A percentile compares a stretch with the other conserved stretches of the same genome.
Conservation (phyloP, 1,140 invertebrate genomes). For the Zaprionus ghesquierei region DNA sequence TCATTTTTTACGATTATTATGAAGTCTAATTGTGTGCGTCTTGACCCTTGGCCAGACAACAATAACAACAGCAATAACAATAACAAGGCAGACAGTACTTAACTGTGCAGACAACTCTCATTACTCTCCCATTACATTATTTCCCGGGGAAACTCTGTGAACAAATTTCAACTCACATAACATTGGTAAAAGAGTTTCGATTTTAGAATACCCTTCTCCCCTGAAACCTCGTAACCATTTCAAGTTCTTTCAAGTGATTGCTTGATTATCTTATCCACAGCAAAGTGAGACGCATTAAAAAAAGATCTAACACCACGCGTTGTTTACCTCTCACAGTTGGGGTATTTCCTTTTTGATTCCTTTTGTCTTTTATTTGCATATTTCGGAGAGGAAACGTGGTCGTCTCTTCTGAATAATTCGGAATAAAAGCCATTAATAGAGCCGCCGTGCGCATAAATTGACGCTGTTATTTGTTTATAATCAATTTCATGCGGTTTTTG, state of each 20-base stretch:
- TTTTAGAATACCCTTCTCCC: not conserved
- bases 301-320: constrained; percentile 3
- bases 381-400: not conserved
- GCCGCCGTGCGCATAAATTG: constrained; percentile 55
- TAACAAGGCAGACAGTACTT: not conserved
- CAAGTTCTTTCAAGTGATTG: not conserved
- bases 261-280: not conserved
- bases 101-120: not conserved
- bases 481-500: constrained; percentile 61
- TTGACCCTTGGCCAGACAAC: constrained; percentile 36
- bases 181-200: not conserved
- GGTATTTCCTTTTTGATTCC: not conserved
- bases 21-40: constrained; percentile 43
- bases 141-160: not conserved
- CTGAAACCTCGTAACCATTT: not conserved
- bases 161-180: not conserved
- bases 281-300: constrained; percentile 31
- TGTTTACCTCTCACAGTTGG: not conserved
- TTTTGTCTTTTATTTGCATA: constrained; percentile 19
- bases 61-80: not conserved
- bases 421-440: constrained; percentile 51
- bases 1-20: constrained; percentile 35
- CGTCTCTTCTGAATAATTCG: not conserved
- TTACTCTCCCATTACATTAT: not conserved
- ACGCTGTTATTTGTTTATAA: constrained; percentile 68